Conservation (phyloP, 2,797 vertebrate genomes). For the Chrosomus eos region DNA sequence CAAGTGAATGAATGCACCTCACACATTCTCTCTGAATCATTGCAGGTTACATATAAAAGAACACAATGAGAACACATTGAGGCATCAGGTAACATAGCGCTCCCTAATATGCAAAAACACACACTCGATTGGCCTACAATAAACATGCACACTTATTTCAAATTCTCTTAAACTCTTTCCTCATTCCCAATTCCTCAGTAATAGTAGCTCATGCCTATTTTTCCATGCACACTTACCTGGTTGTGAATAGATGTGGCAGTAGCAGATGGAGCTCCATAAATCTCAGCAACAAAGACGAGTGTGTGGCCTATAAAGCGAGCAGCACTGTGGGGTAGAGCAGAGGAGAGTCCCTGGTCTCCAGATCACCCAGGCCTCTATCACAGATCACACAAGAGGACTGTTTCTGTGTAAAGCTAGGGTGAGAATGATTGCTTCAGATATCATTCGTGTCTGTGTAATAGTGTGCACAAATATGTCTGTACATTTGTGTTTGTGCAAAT, state of each 20-base stretch:
- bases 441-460: not conserved
- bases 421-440: not conserved
- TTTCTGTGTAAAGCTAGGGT: not conserved
- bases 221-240: conserved; percentile 12
- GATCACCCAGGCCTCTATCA: conserved; percentile 47
- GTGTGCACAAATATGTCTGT: not conserved
- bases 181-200: not conserved
- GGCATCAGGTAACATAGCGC: not conserved
- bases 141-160: not conserved
- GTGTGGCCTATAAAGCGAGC: conserved; percentile 65
- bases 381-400: conserved; percentile 54
- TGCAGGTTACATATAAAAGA: not conserved
- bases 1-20: conserved; percentile 24
- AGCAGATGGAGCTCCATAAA: conserved; percentile 70
- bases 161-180: not conserved
- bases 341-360: conserved; percentile 38
- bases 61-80: conserved; percentile 3
- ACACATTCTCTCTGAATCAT: conserved; percentile 15
- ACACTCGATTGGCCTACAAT: not conserved
- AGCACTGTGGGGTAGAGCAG: conserved; percentile 53
- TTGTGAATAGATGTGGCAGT: not conserved
- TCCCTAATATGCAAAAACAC: not conserved
- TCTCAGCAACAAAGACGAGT: conserved; percentile 59
- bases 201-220: not conserved
- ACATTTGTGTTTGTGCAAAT: not conserved